Conservation (phyloP, 2,113 vertebrate genomes). For the Aviceda subcristata region DNA sequence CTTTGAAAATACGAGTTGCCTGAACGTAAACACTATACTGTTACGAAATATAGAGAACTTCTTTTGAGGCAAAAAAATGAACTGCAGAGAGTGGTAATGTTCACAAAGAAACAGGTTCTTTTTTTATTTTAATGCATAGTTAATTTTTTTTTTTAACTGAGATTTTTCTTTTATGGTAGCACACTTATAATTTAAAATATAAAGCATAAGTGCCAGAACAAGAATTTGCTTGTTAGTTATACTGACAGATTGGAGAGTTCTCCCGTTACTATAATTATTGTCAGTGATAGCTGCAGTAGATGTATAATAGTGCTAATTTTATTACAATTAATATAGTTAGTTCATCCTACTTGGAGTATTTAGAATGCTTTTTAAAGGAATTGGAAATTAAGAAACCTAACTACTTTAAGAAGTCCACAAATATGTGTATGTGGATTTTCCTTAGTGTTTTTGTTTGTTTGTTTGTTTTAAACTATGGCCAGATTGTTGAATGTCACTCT, state of each 20-base stretch:
- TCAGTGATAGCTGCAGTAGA: background rate
- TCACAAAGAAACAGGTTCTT: background rate
- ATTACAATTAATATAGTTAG: background rate
- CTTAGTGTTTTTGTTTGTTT: background rate
- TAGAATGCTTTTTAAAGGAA: background rate
- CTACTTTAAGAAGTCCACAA: background rate
- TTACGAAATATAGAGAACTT: background rate
- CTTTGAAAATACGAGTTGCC: background rate
- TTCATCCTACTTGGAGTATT: background rate
- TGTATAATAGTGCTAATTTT: background rate
- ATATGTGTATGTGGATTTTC: fast-evolving
- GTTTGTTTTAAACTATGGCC: background rate
- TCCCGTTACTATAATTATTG: background rate
- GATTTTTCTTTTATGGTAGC: background rate
- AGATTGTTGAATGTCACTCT: background rate
- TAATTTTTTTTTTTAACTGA: background rate
- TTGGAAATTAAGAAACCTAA: background rate
- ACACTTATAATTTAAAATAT: background rate
- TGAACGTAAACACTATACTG: background rate
- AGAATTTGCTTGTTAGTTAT: background rate
- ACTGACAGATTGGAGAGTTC: background rate
- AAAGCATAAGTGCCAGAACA: background rate
- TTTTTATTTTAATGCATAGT: background rate
- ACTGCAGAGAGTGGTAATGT: background rate
- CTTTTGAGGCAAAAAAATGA: background rate